A percentile compares a stretch with the other conserved stretches of the same genome.
Evolutionary conservation across 2,113 vertebrate species (phyloP).

Genomic region (Cyprinodon brontotheroides): DNA sequence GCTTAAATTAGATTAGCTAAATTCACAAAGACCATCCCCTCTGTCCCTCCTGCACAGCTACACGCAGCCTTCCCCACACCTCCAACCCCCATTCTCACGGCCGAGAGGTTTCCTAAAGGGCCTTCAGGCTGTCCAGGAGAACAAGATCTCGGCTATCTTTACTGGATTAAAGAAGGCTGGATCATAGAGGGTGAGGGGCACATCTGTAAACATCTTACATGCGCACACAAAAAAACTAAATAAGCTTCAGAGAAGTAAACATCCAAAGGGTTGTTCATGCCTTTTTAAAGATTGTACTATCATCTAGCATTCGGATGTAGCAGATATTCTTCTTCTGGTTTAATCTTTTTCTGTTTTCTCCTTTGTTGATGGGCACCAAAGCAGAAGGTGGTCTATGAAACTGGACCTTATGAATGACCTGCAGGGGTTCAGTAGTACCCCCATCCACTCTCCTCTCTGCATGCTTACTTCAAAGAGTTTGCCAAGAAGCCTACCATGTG

Average conservation of each 20-base stretch:
- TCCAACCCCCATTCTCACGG: conserved; percentile 74
- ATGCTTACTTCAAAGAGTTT: conserved; percentile 28
- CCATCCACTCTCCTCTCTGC: conserved; percentile 29
- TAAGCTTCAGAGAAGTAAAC: conserved; percentile 14
- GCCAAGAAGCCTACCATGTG: not conserved
- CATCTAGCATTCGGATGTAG: conserved; percentile 5
- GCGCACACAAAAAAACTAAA: conserved; percentile 26
- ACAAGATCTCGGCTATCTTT: conserved; percentile 71
- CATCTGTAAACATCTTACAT: conserved; percentile 74
- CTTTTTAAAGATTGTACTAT: not conserved
- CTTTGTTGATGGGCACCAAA: conserved; percentile 47
- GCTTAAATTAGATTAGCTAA: conserved; percentile 80
- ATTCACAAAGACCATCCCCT: conserved; percentile 78
- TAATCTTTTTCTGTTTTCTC: conserved; percentile 57
- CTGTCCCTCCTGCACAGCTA: conserved; percentile 65
- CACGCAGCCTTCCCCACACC: conserved; percentile 70
- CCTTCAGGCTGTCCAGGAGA: conserved; percentile 67
- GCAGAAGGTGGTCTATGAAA: conserved; percentile 62
- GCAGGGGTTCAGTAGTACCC: conserved; percentile 58
- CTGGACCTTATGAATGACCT: conserved; percentile 69
- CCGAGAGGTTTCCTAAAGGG: conserved; percentile 74
- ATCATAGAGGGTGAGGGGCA: conserved; percentile 34
- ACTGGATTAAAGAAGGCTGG: conserved; percentile 74
- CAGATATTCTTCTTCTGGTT: conserved; percentile 15
- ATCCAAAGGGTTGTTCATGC: not conserved